Evolutionary conservation across 1,140 invertebrate species (phyloP), one percentile per base, ranked within the genome.

Genomic region (Papilio helenus): DNA sequence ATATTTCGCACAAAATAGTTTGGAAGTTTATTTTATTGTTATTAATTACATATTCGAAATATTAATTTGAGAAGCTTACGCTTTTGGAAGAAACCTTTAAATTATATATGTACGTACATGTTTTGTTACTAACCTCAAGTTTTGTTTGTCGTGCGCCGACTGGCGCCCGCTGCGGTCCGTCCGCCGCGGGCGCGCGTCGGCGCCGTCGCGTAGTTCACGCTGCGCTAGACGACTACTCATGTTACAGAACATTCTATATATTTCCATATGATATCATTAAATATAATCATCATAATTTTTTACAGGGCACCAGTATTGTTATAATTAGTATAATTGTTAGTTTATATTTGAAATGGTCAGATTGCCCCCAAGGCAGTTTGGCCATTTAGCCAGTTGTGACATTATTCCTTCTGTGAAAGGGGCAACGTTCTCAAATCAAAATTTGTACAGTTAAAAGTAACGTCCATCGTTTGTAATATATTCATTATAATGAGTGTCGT

Each of bases 391-490:
- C 94, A 94, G 93, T 95, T 95, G 94, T 95, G 94, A 95, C 94
- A 95, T 95, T 91, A 94, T 95, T 95, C 94, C 94, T 95, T 93
- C 93, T 95, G 93, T 95, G 94, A 95, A 95, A 95, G 94, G 94
- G 94, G 94, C 94, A 90, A 94, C 94, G 94, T 95, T 94, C 89
- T 93, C 90, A 86, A 92, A 89, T 83, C 88, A 92, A 94, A 89
- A 93, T 90, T 93, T 93, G 89, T 93, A 94, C 92, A 94, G 91
- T 91, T 86, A 90, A 91, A 86, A 89, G 89, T 92, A 93, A 94
- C 93, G 94, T 95, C 93, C 94, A 94, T 94, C 93, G 92, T 94
- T 93, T 93, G 93, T 94, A 94, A 95, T 94, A 90, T 94, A 94
- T 94, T 89, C 93, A 93, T 94, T 95, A 93, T 88, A 93, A 95